Base-by-base conservation (phyloP, 1,140 invertebrate species). In the Lithobius niger region DNA sequence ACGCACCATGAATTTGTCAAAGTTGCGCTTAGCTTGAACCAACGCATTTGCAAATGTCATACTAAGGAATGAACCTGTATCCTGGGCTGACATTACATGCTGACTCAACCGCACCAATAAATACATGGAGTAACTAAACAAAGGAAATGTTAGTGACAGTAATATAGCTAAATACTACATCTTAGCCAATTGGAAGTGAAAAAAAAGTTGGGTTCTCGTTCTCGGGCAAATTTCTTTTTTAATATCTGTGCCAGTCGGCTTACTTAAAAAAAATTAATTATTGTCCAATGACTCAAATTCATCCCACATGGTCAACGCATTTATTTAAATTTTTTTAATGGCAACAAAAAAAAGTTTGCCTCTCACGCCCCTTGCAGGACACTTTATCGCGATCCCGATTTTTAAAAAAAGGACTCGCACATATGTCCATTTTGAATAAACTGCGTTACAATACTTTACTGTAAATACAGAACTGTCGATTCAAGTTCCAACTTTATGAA, bases 21-120 rank as follows among this genome's bases (percentile, higher is more conserved):
- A 92, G 60, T 85, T 88, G 42, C 94, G 74, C 74, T 97, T 97
- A n/a, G 93, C 86, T 70, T 91, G 86, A 21, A 96, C 84, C 26
- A 95, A 72, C 60, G 84, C 81, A 44, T 83, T 87, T 19, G 85
- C 92, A 69, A 89, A 91, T 24, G 86, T 88, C 73, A 87, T 89
- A 57, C 85, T 88, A 19, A 95, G 76, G 69, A 86, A 97, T 58
- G 89, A 92, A 60, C 91, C 89, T 24, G 88, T 82, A 66, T 93
- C 88, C 73, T 92, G 83, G 4, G 88, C 84, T 40, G 84, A 86
- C 76, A 90, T 82, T 2, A 94, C 89, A 68, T 94, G 90, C 62
- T 90, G 82, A 54, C 84, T 88, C 57, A 95, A 73, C 43, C 86
- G 77, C 3, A 96, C 89, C 59, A 96, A 76, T 48, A 91, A 84